Evolutionary conservation across 2,113 vertebrate species (phyloP).

Genomic region (Platysternon megacephalum): DNA sequence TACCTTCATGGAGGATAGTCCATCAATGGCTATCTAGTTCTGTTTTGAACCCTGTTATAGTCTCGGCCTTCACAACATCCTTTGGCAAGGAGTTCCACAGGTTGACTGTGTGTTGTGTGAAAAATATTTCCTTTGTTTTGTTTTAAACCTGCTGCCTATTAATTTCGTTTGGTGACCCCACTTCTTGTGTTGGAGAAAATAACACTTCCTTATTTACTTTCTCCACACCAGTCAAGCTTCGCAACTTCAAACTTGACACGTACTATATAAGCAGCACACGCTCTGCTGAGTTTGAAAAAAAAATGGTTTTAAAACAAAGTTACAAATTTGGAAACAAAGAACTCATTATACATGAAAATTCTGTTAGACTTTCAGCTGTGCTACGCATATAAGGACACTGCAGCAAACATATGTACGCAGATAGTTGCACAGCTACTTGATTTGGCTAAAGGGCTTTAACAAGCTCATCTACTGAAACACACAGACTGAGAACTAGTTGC

Average conservation of each 20-base stretch:
- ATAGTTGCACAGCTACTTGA: neutral
- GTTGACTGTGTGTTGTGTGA: too few species aligned
- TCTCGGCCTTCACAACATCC: too few species aligned
- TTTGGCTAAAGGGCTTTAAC: neutral
- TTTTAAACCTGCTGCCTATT: too few species aligned
- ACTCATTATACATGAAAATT: neutral
- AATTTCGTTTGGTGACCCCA: too few species aligned
- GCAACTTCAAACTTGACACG: fast-evolving
- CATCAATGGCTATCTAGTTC: too few species aligned
- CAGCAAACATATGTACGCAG: neutral
- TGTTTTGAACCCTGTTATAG: too few species aligned
- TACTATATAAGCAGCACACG: neutral
- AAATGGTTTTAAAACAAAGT: fast-evolving
- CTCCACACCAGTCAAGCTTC: neutral
- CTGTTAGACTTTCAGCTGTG: neutral
- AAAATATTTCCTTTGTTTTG: too few species aligned
- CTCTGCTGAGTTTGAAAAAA: neutral
- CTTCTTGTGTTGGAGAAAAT: too few species aligned
- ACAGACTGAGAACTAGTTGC: neutral
- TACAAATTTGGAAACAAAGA: neutral
- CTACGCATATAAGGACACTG: neutral
- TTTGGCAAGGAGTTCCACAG: too few species aligned
- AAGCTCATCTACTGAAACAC: neutral
- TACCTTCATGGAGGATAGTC: too few species aligned
- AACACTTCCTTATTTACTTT: too few species aligned